A percentile compares a stretch with the other conserved stretches of the same genome.
Conservation (phyloP, 2,113 vertebrate genomes). For the Malurus elegans region DNA sequence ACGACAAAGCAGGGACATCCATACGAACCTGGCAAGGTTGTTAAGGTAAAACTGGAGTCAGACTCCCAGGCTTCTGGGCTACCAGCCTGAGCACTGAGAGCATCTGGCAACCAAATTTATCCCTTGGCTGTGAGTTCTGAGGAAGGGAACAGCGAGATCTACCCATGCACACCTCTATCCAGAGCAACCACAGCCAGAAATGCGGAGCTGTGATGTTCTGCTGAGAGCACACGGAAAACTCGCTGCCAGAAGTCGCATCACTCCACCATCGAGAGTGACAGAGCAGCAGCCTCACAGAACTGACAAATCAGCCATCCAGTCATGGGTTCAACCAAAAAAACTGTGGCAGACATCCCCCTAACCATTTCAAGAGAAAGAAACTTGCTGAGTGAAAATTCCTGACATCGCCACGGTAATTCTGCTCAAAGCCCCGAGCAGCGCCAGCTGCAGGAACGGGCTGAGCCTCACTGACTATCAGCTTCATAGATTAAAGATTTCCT, state of each 20-base stretch:
- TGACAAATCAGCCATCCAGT: background rate
- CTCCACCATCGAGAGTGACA: background rate
- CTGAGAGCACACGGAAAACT: background rate
- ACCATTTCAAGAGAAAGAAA: background rate
- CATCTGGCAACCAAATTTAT: background rate
- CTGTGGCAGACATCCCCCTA: background rate
- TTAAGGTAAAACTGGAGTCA: background rate
- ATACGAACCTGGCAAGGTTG: no score
- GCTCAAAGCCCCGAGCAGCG: background rate
- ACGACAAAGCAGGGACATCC: background rate
- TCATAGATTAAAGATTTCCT: constrained; percentile 2
- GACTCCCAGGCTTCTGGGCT: background rate
- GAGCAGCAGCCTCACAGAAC: background rate
- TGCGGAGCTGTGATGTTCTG: background rate
- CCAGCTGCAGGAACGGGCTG: background rate
- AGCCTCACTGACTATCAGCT: background rate
- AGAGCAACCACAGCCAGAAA: background rate
- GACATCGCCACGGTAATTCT: background rate
- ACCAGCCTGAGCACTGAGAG: background rate
- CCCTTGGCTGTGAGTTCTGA: background rate
- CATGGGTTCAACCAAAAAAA: background rate
- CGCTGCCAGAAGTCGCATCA: background rate
- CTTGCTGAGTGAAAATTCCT: background rate
- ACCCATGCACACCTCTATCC: background rate
- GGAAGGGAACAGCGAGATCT: background rate